Evolutionary conservation across 2,113 vertebrate species (phyloP), one percentile per base, ranked within the genome.

Genomic region (Sterrhoptilus dennistouni): DNA sequence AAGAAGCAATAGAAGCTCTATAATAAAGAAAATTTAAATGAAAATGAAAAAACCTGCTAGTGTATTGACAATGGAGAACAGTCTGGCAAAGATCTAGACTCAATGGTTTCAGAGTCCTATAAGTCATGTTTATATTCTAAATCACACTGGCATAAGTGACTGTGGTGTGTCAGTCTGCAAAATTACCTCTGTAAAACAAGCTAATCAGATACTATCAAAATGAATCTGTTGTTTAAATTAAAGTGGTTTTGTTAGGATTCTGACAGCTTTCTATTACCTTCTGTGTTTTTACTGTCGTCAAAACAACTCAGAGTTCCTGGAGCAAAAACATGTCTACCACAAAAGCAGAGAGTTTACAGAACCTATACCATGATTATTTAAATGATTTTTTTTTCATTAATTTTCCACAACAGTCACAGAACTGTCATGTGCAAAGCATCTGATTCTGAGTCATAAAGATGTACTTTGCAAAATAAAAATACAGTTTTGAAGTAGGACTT

Each of bases 371-470:
- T 56, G 45, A 65, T 61, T 86, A 61, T 87, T 87, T 81, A 80
- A 85, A 76, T 79, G 6, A 63, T 25, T 7, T 45, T 22, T 22
- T 87, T 89, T 86, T 60, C 35, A 33, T 44, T 9, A 23, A 4
- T 83, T 85, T 91, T 83, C 21, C 59, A 63, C 24, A 91, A 33
- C 52, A 81, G 80, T 68, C 40, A 87, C 5, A 3, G 75, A 77
- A 28, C 75, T 90, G 29, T 69, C 78, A 90, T 80, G 38, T 85
- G 64, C 35, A 76, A 88, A 31, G n/a, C 85, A 76, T 94, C 60
- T 93, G 93, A 93, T 42, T 85, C 21, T 94, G 89, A 94, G 54
- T 91, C 93, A 96, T 80, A 70, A 77, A 70, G 36, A 90, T 63
- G 21, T 70, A 64, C 28, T 93, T 52, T 74, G 22, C 54, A 80